Base-by-base conservation (phyloP, 2,113 vertebrate species). In the Triplophysa dalaica region DNA sequence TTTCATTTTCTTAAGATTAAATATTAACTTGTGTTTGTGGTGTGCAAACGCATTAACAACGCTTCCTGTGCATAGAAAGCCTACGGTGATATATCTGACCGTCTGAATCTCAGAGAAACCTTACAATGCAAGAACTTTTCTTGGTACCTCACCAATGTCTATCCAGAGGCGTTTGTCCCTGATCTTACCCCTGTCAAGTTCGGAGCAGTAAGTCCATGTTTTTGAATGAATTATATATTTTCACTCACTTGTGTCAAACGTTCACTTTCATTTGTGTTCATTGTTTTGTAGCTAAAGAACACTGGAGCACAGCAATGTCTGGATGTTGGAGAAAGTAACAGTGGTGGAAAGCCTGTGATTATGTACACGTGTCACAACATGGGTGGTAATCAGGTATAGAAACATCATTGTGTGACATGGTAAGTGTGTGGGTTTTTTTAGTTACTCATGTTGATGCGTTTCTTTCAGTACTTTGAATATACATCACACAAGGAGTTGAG, bases 281-380 rank as follows among this genome's bases (percentile, higher is more conserved):
- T 70, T 19, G 0, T 67, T 63, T 22, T 72, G 29, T 41, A 99
- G 97, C 90, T 99, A 7, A 95, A 83, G 90, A 99, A 98, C 60
- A 79, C 86, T 0, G 95, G 94, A 45, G 88, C 92, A 45, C 85
- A 90, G 21, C 93, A 82, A 6, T 98, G 97, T 81, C 89, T 99
- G 87, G 97, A 99, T 63, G 95, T 94, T 0, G 97, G 97, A 0
- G 96, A 97, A 87, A 93, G 87, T 81, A 98, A 97, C 88, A 86
- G 89, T 0, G 96, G 95, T 1, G 94, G 94, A 60, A 98, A 98
- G 73, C 89, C 97, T 0, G 52, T 98, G 78, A 99, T 98, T 87
- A 94, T 97, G 95, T 98, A 98, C 80, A 21, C 81, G 0, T 99
- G 97, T 89, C 97, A 99, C 12, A 95, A 97, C 82, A 96, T 98